Evolutionary conservation across 92 coral and sea anemone genomes (phyloP).

Genomic region (Palythoa grandis): DNA sequence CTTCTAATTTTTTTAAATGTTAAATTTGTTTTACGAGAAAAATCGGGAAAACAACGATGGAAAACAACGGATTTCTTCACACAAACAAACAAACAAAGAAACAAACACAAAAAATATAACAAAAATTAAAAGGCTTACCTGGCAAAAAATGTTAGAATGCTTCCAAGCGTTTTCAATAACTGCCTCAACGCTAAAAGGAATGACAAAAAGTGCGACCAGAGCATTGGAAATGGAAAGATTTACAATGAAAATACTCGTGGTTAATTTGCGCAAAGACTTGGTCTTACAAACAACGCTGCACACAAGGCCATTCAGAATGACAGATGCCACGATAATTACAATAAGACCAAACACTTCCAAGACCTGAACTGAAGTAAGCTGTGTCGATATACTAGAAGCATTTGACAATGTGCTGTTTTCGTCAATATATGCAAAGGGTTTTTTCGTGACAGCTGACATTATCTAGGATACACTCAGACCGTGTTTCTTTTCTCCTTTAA

Average conservation of each 20-base stretch:
- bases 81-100: background rate
- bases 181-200: constrained; percentile 80
- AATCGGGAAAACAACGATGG: background rate
- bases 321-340: constrained; percentile 63
- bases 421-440: background rate
- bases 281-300: constrained; percentile 70
- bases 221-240: constrained; percentile 85
- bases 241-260: constrained; percentile 86
- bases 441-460: background rate
- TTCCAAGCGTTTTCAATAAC: constrained; percentile 64
- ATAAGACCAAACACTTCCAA: constrained; percentile 59
- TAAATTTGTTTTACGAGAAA: background rate
- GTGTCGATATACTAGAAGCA: background rate
- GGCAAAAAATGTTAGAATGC: constrained; percentile 68
- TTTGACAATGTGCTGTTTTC: constrained; percentile 15
- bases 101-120: background rate
- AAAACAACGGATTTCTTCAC: background rate
- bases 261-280: constrained; percentile 66
- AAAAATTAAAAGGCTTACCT: constrained; percentile 61
- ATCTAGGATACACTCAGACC: background rate
- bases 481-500: background rate
- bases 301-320: constrained; percentile 69
- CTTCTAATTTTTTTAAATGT: background rate
- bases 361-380: constrained; percentile 35
- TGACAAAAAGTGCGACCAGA: constrained; percentile 69